Conservation (phyloP, 1,140 invertebrate species). For the Rhyacophila brunnea region DNA sequence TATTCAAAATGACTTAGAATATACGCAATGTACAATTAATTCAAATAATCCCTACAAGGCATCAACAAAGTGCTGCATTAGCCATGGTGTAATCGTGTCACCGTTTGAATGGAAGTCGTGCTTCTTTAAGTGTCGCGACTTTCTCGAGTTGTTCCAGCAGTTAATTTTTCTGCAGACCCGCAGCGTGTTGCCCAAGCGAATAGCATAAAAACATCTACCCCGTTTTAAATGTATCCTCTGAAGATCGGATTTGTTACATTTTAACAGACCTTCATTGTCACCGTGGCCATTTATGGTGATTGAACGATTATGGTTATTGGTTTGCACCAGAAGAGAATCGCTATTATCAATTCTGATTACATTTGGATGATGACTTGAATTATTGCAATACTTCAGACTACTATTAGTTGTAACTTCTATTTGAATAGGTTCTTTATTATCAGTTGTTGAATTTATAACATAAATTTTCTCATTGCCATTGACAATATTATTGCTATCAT, state of each 20-base stretch:
- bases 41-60: slow-evolving; percentile 32
- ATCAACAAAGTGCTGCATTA: slow-evolving; percentile 33
- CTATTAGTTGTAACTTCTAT: slow-evolving; percentile 17
- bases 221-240: slow-evolving; percentile 23
- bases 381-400: slow-evolving; percentile 22
- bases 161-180: slow-evolving; percentile 29
- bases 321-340: slow-evolving; percentile 4
- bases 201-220: slow-evolving; percentile 30
- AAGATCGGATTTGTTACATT: slow-evolving; percentile 30
- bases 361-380: slow-evolving; percentile 18
- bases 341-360: slow-evolving; percentile 14
- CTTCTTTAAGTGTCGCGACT: slow-evolving; percentile 23
- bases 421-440: background rate
- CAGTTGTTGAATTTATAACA: slow-evolving; percentile 1
- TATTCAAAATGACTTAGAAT: background rate
- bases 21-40: background rate
- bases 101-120: slow-evolving; percentile 24
- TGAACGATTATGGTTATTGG: background rate
- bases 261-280: slow-evolving; percentile 15
- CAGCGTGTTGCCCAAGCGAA: slow-evolving; percentile 27
- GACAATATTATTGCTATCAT: background rate
- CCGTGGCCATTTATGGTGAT: slow-evolving; percentile 13
- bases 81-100: slow-evolving; percentile 26
- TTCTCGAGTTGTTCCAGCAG: slow-evolving; percentile 22
- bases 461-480: background rate